Percentiles rank a stretch among this genome's conserved stretches.
Evolutionary conservation across 2,113 vertebrate genomes (phyloP).

Genomic region (Oreochromis tanganicae): DNA sequence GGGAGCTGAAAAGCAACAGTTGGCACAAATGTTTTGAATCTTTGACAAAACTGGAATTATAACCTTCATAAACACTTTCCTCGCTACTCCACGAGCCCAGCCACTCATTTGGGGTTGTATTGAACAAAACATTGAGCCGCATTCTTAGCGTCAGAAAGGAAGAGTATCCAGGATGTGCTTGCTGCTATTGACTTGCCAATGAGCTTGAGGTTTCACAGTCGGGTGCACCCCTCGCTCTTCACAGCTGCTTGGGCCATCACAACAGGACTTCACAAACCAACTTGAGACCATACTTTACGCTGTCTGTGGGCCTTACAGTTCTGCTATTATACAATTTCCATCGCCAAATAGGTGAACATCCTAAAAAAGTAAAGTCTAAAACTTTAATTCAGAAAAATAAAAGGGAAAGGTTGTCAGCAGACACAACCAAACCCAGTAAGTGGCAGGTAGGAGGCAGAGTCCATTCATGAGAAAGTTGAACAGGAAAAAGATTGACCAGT

Average conservation of each 20-base stretch:
- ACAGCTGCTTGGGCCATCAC: background rate
- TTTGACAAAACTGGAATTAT: slow-evolving; percentile 65
- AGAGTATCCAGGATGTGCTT: background rate
- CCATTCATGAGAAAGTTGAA: background rate
- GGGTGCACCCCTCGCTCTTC: background rate
- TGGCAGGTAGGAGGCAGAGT: background rate
- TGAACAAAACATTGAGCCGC: background rate
- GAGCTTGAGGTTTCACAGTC: background rate
- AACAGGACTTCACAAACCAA: background rate
- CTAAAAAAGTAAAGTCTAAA: background rate
- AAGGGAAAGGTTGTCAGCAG: background rate
- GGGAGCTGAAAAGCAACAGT: background rate
- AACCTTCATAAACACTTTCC: slow-evolving; percentile 17
- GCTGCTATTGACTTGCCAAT: background rate
- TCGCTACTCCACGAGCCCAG: background rate
- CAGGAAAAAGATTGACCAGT: background rate
- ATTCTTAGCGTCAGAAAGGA: background rate
- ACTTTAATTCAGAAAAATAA: background rate
- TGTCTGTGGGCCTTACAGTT: background rate
- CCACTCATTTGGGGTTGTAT: background rate
- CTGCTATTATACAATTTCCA: background rate
- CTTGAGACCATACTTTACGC: background rate
- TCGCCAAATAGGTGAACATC: background rate
- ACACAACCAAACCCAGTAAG: background rate
- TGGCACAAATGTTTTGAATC: slow-evolving; percentile 46